Evolutionary conservation across 30 jellyfish, hydroid and myxozoan species (phyloP).

Genomic region (Mastigias papua): DNA sequence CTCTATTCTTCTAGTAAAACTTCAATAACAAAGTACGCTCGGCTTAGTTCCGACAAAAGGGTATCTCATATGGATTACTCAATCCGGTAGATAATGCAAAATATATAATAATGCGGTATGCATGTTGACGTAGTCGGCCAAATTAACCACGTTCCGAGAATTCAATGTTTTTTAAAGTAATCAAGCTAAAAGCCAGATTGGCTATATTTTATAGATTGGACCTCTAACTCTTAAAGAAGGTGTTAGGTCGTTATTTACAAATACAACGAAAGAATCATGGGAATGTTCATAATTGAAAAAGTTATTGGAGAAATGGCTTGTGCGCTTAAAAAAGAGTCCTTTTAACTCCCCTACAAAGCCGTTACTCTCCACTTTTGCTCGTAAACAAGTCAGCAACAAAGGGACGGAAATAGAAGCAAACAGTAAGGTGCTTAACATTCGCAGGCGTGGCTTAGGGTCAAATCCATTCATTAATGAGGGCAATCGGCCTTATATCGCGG

Average conservation of each 20-base stretch:
- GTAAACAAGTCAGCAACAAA: conserved; percentile 22
- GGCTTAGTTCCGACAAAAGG: too few species aligned
- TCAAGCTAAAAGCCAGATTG: too few species aligned
- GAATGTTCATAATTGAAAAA: background rate
- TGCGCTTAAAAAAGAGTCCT: too few species aligned
- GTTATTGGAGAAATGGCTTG: background rate
- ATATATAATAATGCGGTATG: too few species aligned
- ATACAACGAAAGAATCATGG: background rate
- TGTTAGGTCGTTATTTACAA: too few species aligned
- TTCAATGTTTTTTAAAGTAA: too few species aligned
- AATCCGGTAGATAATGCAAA: too few species aligned
- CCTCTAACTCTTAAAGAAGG: too few species aligned
- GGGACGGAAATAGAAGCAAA: conserved; percentile 8
- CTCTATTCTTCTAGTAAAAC: background rate
- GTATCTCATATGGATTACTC: too few species aligned
- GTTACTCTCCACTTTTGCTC: background rate
- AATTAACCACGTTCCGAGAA: too few species aligned
- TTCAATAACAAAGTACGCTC: background rate
- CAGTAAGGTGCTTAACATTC: background rate
- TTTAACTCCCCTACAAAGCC: background rate
- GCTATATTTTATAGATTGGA: too few species aligned
- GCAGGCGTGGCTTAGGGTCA: conserved; percentile 14
- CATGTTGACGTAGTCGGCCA: too few species aligned
- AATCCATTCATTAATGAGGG: background rate
- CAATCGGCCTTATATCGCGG: conserved; percentile 23